A percentile compares a stretch with the other conserved stretches of the same genome.
Conservation (phyloP, 2,113 vertebrate genomes). For the Lichenostomus cassidix region DNA sequence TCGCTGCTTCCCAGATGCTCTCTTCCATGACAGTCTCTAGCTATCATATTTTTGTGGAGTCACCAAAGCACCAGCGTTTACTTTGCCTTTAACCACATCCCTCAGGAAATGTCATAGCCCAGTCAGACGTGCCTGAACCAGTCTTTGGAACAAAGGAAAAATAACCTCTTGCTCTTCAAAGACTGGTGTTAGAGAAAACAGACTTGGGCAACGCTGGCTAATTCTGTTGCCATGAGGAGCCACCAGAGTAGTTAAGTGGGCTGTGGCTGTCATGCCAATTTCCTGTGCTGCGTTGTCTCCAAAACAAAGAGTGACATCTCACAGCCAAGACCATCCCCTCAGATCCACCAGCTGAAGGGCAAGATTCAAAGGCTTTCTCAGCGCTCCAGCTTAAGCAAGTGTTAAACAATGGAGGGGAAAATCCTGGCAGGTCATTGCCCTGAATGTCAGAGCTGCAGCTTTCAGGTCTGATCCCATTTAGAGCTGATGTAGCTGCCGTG, state of each 20-base stretch:
- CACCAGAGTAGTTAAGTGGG: neutral
- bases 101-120: neutral
- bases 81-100: neutral
- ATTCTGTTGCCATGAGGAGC: neutral
- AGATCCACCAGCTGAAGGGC: neutral
- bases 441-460: neutral
- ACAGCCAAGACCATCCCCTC: neutral
- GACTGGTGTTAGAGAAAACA: neutral
- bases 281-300: neutral
- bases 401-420: neutral
- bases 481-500: neutral
- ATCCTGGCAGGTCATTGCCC: neutral
- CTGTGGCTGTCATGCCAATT: neutral
- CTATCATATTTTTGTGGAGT: neutral
- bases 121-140: neutral
- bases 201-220: neutral
- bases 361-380: neutral
- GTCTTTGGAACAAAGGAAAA: neutral
- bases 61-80: neutral
- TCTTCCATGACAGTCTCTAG: neutral
- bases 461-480: neutral
- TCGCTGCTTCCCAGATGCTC: neutral
- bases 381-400: neutral
- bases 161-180: neutral
- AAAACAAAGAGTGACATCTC: neutral